Evolutionary conservation across 2,797 vertebrate genomes (phyloP).

Genomic region (Micrastur ruficollis): DNA sequence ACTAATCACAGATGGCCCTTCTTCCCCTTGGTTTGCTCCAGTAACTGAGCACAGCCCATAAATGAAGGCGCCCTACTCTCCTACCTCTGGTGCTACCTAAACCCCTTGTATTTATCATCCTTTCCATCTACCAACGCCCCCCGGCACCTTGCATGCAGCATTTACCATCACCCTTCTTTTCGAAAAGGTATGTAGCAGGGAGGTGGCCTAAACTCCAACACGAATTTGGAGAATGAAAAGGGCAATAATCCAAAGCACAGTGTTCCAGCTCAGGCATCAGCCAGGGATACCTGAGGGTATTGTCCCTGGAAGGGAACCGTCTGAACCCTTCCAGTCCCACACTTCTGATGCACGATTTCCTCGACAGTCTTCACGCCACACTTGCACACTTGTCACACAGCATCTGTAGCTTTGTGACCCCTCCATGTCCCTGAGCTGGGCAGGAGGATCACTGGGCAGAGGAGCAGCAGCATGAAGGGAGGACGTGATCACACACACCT

Average conservation of each 20-base stretch:
- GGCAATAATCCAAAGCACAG: background rate
- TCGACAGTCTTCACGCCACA: accelerated
- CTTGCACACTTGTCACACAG: background rate
- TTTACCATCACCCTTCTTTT: background rate
- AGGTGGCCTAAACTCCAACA: background rate
- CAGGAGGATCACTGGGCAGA: background rate
- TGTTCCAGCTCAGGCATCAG: background rate
- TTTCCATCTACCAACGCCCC: background rate
- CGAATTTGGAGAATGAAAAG: background rate
- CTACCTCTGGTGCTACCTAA: background rate
- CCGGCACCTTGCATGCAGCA: background rate
- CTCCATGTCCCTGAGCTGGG: accelerated
- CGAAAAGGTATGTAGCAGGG: background rate
- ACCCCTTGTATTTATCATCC: background rate
- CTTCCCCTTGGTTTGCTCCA: background rate
- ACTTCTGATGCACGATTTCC: background rate
- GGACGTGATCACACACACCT: background rate
- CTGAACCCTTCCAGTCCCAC: accelerated
- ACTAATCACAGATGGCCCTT: background rate
- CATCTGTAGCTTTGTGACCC: accelerated
- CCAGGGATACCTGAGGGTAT: background rate
- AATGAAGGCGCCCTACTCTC: too few relatives aligned
- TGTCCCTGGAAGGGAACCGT: background rate
- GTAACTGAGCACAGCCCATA: accelerated
- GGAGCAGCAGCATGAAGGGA: background rate